phyloP scores from a whole-genome alignment of 2,888 invertebrate genomes.

The Amphipyra tragopoginis region DNA sequence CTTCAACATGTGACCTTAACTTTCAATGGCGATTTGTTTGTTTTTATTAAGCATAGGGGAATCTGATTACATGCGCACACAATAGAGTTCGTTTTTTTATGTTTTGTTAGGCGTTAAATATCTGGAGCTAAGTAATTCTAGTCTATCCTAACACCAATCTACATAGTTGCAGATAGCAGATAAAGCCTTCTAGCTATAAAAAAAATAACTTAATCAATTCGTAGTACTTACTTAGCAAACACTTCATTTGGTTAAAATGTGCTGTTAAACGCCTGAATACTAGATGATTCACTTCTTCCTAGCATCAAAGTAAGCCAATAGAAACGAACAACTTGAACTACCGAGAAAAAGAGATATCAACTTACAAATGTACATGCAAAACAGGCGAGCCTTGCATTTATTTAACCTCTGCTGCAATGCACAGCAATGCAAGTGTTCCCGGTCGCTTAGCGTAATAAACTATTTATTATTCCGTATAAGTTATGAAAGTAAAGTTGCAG shows the following conservation, averaged over 20 bases:
- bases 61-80: conserved; percentile 1
- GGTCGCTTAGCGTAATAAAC: conserved; percentile 37
- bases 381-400: conserved; percentile 20
- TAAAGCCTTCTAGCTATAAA: not conserved
- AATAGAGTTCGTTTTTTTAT: not conserved
- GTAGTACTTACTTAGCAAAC: conserved; percentile 1
- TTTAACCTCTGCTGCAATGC: conserved; percentile 22
- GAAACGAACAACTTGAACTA: conserved; percentile 40
- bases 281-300: conserved; percentile 36
- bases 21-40: conserved; percentile 50
- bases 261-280: conserved; percentile 13
- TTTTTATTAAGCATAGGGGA: conserved; percentile 44
- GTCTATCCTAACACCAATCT: not conserved
- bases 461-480: conserved; percentile 58
- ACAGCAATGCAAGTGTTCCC: conserved; percentile 31
- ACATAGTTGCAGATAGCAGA: conserved; percentile 2
- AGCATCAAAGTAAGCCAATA: conserved; percentile 48
- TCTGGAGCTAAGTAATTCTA: not conserved
- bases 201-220: not conserved
- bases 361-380: conserved; percentile 40
- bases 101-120: not conserved
- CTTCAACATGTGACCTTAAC: conserved; percentile 59
- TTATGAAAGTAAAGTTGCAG: conserved; percentile 72
- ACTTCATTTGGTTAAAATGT: conserved; percentile 16
- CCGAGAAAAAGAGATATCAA: conserved; percentile 46